These are phyloP conservation scores for Collichthys lucidus DNA, from an alignment of 2,113 vertebrate genomes.

Conservation along the genomic window DNA sequence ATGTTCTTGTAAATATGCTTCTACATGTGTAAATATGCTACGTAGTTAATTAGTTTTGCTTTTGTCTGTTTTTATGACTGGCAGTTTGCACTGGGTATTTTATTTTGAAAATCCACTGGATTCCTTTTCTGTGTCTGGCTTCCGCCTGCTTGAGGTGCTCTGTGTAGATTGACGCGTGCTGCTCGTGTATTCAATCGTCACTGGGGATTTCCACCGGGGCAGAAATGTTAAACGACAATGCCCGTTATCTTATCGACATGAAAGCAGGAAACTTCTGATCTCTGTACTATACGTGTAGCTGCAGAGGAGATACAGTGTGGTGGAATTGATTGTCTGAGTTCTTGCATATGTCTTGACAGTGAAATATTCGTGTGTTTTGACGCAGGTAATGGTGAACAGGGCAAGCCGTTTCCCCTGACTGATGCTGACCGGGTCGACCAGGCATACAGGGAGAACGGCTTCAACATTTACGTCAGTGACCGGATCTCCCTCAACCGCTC, in stretches of 20 bases:
- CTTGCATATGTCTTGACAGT: neutral
- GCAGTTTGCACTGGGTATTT: too few relatives aligned
- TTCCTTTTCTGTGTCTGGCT: too few relatives aligned
- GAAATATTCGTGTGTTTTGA: slow-evolving; percentile 14
- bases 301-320: neutral
- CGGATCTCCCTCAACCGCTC: slow-evolving; percentile 96
- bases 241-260: neutral
- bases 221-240: neutral
- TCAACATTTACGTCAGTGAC: slow-evolving; percentile 98
- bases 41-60: too few relatives aligned
- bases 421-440: slow-evolving; percentile 93
- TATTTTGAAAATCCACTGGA: too few relatives aligned
- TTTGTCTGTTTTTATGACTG: too few relatives aligned
- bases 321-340: neutral
- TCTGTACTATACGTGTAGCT: neutral
- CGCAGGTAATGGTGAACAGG: slow-evolving; percentile 95
- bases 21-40: too few relatives aligned
- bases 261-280: neutral
- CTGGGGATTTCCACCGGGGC: neutral
- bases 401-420: slow-evolving; percentile 90
- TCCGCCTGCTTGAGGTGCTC: too few relatives aligned
- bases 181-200: too few relatives aligned
- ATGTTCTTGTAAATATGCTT: too few relatives aligned
- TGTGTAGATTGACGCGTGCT: too few relatives aligned
- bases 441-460: slow-evolving; percentile 98